Base-by-base conservation (phyloP, 1,140 invertebrate species). In the Elymnias hypermnestra region DNA sequence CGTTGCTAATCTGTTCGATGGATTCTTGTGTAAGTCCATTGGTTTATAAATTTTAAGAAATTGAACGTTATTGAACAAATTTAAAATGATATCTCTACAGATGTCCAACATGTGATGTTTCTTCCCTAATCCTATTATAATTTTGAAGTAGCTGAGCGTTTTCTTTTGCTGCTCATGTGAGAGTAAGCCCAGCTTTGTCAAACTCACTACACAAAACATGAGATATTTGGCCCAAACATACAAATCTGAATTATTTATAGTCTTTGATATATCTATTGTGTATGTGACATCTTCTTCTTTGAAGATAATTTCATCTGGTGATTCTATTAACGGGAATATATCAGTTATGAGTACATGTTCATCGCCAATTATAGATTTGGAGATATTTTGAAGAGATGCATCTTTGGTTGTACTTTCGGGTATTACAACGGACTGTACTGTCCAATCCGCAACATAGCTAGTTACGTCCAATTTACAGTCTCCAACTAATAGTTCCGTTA, bases 1-100 rank as follows among this genome's bases (percentile, higher is more conserved):
- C 0, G 88, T 90, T 1, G 87, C 59, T 36, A 83, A 57, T 49
- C 74, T 66, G 52, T 72, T 65, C 6, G 62, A 65, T 33, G 76
- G 61, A 21, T 68, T 67, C 57, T 86, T 85, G 21, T 65, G 57
- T 0, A 48, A 52, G 51, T 84, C 60, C 10, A 88, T 53, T 14
- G 87, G 81, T 42, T 83, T 83, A 56, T 90, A 90, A 59, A 87
- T 87, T 56, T 88, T 77, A 2, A 91, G 54, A 31, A 91, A 53
- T 43, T 85, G 67, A 14, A 87, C 82, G 72, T 90, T 87, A 51
- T 82, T 87, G 9, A 89, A 87, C 37, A 89, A 46, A 29, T 69
- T 65, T 14, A 72, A 22, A 26, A 81, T 45, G 12, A 83, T 74
- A 22, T 48, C 60, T 31, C 73, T 58, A 36, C 66, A 76, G 31